phyloP scores from a whole-genome alignment of 2,888 invertebrate genomes.

The Aspidapion aeneum region DNA sequence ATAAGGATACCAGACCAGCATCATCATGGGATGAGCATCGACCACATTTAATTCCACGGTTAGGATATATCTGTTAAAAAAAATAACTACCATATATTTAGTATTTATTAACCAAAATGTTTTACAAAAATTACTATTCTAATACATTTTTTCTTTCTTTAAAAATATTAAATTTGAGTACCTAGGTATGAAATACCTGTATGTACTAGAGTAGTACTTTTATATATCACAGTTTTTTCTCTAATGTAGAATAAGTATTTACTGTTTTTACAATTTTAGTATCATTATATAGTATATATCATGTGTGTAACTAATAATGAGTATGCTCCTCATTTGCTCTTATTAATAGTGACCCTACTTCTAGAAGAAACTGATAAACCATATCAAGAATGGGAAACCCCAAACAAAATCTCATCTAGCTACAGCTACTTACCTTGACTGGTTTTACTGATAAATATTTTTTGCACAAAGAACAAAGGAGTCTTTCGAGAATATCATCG shows the following conservation, averaged over 20 bases:
- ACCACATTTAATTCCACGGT: not conserved
- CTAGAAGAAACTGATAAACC: not conserved
- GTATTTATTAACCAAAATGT: too few relatives aligned
- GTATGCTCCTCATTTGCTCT: too few relatives aligned
- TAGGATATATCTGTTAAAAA: not conserved
- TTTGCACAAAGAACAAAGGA: constrained; percentile 2
- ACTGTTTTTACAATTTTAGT: not conserved
- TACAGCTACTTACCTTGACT: constrained; percentile 1
- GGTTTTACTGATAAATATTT: not conserved
- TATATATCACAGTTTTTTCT: not conserved
- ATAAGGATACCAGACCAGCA: not conserved
- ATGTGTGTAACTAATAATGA: too few relatives aligned
- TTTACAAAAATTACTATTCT: too few relatives aligned
- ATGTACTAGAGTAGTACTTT: too few relatives aligned
- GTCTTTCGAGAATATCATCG: constrained; percentile 3
- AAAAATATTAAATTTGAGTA: too few relatives aligned
- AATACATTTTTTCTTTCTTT: too few relatives aligned
- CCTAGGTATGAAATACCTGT: too few relatives aligned
- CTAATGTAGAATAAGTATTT: too few relatives aligned
- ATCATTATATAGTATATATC: not conserved
- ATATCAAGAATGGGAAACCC: not conserved
- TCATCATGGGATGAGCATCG: not conserved
- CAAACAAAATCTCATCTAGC: not conserved
- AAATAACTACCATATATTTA: too few relatives aligned
- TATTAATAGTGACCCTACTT: too few relatives aligned